Evolutionary conservation across 2,888 invertebrate genomes (phyloP), one percentile per base, ranked within the genome.

Genomic region (Troilus luridus): DNA sequence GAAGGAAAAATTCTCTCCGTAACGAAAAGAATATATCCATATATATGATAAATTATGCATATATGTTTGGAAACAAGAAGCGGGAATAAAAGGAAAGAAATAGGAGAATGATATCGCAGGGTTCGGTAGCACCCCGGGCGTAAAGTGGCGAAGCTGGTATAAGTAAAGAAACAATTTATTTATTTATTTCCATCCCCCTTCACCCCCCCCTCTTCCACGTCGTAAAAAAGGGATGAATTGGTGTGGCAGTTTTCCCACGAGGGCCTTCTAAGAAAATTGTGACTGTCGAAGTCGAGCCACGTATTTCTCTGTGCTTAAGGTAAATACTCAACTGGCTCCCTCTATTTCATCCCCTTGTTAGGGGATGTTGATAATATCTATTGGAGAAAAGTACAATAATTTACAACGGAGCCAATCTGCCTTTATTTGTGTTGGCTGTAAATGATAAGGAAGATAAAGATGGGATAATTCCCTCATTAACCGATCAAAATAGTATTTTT

Each of bases 191-290:
- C 5, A 6, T 6, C 17, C n/a, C n/a, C 85, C 12, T 14, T 12
- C 54, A 5, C 17, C 41, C 11, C 41, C 5, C 41, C 27, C 24
- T 21, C 41, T 41, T 41, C 14, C 85, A 56, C 54, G 85, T 85
- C 85, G 85, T 56, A 58, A 85, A 58, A 85, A 85, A 85, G 56
- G 56, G 85, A 85, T 85, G 85, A 85, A 85, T 85, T 85, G 85
- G 56, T 56, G 85, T 85, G 85, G 85, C 85, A 85, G 85, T 56
- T 85, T 85, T 85, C 85, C 85, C 85, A 19, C 56, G 85, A 41
- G 85, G 85, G 85, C 85, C 85, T 85, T 85, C 54, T 85, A 85
- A 85, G 85, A 54, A 85, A 81, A 85, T 85, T 85, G 85, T 85
- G 85, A 85, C 85, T 77, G 27, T 0, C 12, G 27, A 67, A 77